Evolutionary conservation across 2,888 invertebrate species (phyloP).

Genomic region (Dioctria linearis): DNA sequence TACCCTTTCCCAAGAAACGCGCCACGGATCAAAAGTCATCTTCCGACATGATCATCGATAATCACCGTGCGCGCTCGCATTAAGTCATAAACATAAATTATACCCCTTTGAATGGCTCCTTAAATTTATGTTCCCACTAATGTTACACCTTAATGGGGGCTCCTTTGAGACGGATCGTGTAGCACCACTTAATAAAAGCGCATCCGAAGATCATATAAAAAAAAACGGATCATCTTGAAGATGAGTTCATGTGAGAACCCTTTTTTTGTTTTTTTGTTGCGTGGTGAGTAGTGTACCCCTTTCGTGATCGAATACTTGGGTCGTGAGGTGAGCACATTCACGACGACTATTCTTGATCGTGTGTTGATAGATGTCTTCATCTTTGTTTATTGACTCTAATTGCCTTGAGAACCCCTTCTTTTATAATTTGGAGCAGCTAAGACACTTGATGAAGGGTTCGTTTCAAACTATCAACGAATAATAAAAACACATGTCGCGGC

Average conservation of each 20-base stretch:
- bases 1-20: slow-evolving; percentile 18
- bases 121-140: slow-evolving; percentile 55
- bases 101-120: slow-evolving; percentile 42
- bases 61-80: slow-evolving; percentile 26
- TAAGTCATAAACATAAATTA: slow-evolving; percentile 47
- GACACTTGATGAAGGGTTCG: slow-evolving; percentile 6
- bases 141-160: slow-evolving; percentile 56
- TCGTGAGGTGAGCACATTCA: slow-evolving; percentile 44
- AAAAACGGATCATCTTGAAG: slow-evolving; percentile 42
- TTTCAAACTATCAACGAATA: not conserved
- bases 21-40: slow-evolving; percentile 15
- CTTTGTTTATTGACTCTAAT: slow-evolving; percentile 49
- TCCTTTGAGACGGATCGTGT: slow-evolving; percentile 30
- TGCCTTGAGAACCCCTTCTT: slow-evolving; percentile 39
- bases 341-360: slow-evolving; percentile 51
- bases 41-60: slow-evolving; percentile 18
- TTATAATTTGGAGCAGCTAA: slow-evolving; percentile 15
- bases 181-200: slow-evolving; percentile 45
- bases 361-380: slow-evolving; percentile 53
- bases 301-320: not conserved
- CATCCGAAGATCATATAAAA: slow-evolving; percentile 31
- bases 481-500: slow-evolving; percentile 40
- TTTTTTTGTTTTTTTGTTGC: too few relatives aligned
- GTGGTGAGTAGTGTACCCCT: slow-evolving; percentile 7
- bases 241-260: slow-evolving; percentile 49